Evolutionary conservation across 1,140 invertebrate species (phyloP).

Genomic region (Drosophila elegans): DNA sequence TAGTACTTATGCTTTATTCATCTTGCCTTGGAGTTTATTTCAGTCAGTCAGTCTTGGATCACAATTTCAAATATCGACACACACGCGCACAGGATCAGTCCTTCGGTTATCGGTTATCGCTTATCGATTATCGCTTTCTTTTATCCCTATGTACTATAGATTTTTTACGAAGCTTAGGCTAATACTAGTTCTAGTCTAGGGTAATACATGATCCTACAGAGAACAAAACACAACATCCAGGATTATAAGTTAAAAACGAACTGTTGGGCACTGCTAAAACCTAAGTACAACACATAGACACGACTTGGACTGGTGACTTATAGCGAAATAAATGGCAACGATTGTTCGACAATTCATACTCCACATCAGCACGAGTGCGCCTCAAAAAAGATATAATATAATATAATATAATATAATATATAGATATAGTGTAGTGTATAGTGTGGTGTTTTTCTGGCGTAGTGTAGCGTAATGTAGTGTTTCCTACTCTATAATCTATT

Average conservation of each 20-base stretch:
- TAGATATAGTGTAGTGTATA: slow-evolving; percentile 16
- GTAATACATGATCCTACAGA: slow-evolving; percentile 52
- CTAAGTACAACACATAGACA: slow-evolving; percentile 79
- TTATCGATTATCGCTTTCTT: neutral
- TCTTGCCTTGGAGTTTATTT: slow-evolving; percentile 37
- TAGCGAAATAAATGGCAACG: slow-evolving; percentile 75
- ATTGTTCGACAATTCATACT: slow-evolving; percentile 84
- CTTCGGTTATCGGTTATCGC: slow-evolving; percentile 32
- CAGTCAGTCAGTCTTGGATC: slow-evolving; percentile 57
- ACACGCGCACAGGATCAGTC: slow-evolving; percentile 62
- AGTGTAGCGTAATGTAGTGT: slow-evolving; percentile 1
- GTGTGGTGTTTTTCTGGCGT: slow-evolving; percentile 18
- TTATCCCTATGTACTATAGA: slow-evolving; percentile 17
- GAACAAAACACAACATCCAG: slow-evolving; percentile 80
- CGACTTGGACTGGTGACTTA: slow-evolving; percentile 52
- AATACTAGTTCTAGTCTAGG: slow-evolving; percentile 37
- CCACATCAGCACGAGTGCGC: slow-evolving; percentile 55
- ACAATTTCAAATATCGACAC: slow-evolving; percentile 61
- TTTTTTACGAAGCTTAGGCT: slow-evolving; percentile 43
- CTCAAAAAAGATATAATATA: slow-evolving; percentile 43
- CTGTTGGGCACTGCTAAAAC: slow-evolving; percentile 59
- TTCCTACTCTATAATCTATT: slow-evolving; percentile 52
- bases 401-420: slow-evolving; percentile 14
- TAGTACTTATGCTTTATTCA: slow-evolving; percentile 46
- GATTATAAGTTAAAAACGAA: slow-evolving; percentile 61